Conservation (phyloP, 2,113 vertebrate species). For the Cranoglanis bouderius region DNA sequence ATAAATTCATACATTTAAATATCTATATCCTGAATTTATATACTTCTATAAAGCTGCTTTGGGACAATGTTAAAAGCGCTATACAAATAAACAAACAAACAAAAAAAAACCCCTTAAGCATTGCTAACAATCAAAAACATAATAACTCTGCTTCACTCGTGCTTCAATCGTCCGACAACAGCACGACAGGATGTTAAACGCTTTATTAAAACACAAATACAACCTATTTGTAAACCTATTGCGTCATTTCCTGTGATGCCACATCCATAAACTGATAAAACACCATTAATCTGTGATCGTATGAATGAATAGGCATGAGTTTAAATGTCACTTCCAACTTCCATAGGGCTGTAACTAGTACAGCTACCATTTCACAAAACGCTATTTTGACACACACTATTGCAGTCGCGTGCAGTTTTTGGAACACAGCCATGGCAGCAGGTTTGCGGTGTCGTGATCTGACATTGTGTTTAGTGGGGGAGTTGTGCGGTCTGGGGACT, state of each 20-base stretch:
- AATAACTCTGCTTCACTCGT: not conserved
- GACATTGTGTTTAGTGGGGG: not conserved
- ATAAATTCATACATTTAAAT: no score
- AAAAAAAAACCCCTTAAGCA: no score
- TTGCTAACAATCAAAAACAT: not conserved
- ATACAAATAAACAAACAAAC: no score
- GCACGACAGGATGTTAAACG: not conserved
- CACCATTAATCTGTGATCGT: not conserved
- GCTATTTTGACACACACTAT: not conserved
- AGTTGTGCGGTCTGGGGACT: not conserved
- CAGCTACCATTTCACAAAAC: not conserved
- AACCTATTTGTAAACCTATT: not conserved
- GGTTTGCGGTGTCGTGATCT: not conserved
- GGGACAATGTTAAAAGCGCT: no score
- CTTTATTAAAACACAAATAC: not conserved
- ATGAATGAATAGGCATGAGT: not conserved
- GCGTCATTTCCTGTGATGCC: not conserved
- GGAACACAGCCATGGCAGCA: not conserved
- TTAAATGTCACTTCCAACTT: not conserved
- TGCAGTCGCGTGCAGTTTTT: conserved; percentile 6
- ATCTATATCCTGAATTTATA: no score
- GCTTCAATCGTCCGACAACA: no score
- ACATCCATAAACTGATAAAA: not conserved
- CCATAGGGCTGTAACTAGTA: not conserved
- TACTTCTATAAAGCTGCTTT: no score